These are phyloP conservation scores for Caenorhabditis zanzibari DNA, from an alignment of 2,888 invertebrate species.

Conservation along the genomic window DNA sequence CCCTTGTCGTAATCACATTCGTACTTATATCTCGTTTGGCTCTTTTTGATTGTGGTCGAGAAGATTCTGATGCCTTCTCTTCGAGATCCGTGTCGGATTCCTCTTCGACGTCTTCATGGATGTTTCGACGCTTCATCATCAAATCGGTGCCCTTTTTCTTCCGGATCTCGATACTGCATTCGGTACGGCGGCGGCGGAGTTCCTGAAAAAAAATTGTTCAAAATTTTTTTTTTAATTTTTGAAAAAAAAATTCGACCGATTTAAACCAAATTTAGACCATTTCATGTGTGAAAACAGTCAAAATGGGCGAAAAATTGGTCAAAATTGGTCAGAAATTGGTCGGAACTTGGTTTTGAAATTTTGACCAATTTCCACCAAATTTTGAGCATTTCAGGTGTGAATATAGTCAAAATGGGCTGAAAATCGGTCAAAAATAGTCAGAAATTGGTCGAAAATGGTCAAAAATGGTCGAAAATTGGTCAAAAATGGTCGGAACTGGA, in stretches of 20 bases:
- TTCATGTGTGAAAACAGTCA: neutral
- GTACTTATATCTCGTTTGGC: constrained; percentile 47
- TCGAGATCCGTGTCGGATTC: constrained; percentile 49
- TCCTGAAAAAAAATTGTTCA: constrained; percentile 9
- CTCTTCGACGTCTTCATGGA: constrained; percentile 69
- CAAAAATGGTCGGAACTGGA: too few species aligned
- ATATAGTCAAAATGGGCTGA: too few species aligned
- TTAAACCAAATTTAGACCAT: neutral
- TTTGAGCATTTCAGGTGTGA: too few species aligned
- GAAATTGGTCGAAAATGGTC: too few species aligned
- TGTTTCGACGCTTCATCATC: constrained; percentile 88
- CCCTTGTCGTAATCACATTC: constrained; percentile 35
- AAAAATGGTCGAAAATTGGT: too few species aligned
- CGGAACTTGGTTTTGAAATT: too few species aligned
- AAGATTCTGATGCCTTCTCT: constrained; percentile 31
- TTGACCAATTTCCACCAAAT: too few species aligned
- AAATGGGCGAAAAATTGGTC: too few species aligned
- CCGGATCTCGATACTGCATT: constrained; percentile 92
- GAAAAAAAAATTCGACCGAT: too few species aligned
- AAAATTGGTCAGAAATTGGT: too few species aligned
- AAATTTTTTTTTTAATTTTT: neutral
- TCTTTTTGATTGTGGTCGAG: constrained; percentile 22
- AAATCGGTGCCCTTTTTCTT: constrained; percentile 96
- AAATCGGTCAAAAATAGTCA: too few species aligned
- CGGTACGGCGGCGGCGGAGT: constrained; percentile 91